Percentiles rank a stretch among this genome's conserved stretches.
Evolutionary conservation across 2,888 invertebrate species (phyloP).

Genomic region (Cryptocheilus praepositus): DNA sequence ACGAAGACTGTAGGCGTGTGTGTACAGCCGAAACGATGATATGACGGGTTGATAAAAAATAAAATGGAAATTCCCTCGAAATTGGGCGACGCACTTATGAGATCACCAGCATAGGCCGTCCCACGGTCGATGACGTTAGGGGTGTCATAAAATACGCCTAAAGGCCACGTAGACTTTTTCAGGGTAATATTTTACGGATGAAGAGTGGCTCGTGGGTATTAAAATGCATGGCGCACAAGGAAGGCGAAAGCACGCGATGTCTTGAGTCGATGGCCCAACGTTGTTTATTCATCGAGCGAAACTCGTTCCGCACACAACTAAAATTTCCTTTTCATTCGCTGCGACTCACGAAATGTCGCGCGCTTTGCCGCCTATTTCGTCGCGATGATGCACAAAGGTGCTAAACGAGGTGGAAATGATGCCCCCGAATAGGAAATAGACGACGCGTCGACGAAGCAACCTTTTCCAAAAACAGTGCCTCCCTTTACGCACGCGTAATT

Average conservation of each 20-base stretch:
- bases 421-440: no score
- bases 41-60: not conserved
- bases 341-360: no score
- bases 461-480: no score
- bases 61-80: slow-evolving; percentile 1
- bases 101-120: not conserved
- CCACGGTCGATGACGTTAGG: slow-evolving; percentile 4
- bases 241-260: not conserved
- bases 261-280: not conserved
- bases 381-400: no score
- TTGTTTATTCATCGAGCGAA: slow-evolving; percentile 6
- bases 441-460: no score
- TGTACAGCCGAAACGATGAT: no score
- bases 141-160: not conserved
- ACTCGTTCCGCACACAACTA: not conserved
- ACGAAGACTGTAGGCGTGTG: no score
- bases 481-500: no score
- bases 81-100: slow-evolving; percentile 8
- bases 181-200: not conserved
- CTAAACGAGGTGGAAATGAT: no score
- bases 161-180: not conserved
- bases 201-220: slow-evolving; percentile 2
- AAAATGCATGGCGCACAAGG: slow-evolving; percentile 11
- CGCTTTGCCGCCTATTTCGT: no score
- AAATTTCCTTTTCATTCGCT: not conserved